These are phyloP conservation scores for Noctilio leporinus DNA, from an alignment of 2,113 vertebrate species.

Conservation along the genomic window DNA sequence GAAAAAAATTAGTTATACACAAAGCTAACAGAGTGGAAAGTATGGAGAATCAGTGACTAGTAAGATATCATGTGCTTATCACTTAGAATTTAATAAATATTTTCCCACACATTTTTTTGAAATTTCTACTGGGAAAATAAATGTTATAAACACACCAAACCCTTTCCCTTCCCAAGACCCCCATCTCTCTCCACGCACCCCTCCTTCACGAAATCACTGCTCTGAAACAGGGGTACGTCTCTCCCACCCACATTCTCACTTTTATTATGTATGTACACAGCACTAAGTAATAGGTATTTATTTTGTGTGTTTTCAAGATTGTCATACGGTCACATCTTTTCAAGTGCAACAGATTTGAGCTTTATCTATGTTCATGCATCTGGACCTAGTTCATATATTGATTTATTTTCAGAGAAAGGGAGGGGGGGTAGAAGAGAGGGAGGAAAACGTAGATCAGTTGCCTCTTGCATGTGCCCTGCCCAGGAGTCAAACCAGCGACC, in stretches of 20 bases:
- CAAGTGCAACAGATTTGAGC: not conserved
- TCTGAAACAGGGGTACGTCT: not conserved
- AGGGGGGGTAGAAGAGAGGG: too few relatives aligned
- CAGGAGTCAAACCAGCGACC: too few relatives aligned
- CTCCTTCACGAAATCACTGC: not conserved
- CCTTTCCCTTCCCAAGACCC: fast-evolving
- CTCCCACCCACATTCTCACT: not conserved
- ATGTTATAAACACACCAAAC: not conserved
- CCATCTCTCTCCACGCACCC: too few relatives aligned
- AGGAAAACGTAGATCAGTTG: too few relatives aligned
- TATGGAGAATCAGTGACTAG: not conserved
- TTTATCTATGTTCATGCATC: not conserved
- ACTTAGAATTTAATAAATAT: not conserved
- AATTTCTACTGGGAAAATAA: not conserved
- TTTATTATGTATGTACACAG: not conserved
- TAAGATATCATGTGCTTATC: not conserved
- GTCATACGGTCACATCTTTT: not conserved
- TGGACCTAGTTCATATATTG: not conserved
- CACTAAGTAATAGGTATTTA: not conserved
- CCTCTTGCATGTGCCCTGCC: too few relatives aligned
- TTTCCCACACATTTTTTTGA: not conserved
- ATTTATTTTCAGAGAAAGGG: too few relatives aligned
- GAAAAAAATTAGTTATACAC: not conserved
- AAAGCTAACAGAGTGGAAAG: not conserved
- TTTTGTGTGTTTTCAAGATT: not conserved